phyloP scores from a whole-genome alignment of 2,888 invertebrate genomes.

The Onthophagus sagittarius region DNA sequence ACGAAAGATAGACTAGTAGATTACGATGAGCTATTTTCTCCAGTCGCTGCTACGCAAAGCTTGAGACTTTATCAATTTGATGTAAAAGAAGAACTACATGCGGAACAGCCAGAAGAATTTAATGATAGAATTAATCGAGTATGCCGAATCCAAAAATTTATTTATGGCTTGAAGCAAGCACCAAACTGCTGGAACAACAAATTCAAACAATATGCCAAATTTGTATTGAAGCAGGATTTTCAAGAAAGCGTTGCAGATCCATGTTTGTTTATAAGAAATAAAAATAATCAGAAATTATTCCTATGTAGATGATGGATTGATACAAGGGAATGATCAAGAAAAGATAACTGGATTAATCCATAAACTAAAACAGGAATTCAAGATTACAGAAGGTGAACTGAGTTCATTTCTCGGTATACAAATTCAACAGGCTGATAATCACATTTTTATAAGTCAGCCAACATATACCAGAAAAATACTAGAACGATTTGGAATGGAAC shows the following conservation, averaged over 20 bases:
- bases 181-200: constrained; percentile 39
- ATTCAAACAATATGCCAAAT: constrained; percentile 36
- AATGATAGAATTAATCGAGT: constrained; percentile 33
- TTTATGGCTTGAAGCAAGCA: constrained; percentile 43
- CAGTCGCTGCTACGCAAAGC: background rate
- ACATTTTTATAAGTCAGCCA: too few relatives aligned
- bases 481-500: too few relatives aligned
- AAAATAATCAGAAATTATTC: constrained; percentile 29
- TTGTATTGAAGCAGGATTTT: constrained; percentile 32
- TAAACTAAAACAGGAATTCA: too few relatives aligned
- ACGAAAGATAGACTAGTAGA: background rate
- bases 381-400: too few relatives aligned
- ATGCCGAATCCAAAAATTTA: constrained; percentile 36
- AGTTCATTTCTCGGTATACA: too few relatives aligned
- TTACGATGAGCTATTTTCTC: constrained; percentile 1
- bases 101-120: constrained; percentile 40
- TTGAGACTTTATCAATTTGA: background rate
- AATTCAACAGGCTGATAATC: background rate
- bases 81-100: constrained; percentile 17
- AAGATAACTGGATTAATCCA: too few relatives aligned
- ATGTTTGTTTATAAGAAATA: too few relatives aligned
- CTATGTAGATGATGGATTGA: constrained; percentile 39
- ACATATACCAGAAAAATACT: too few relatives aligned
- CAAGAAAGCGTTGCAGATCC: constrained; percentile 34
- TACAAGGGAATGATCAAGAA: constrained; percentile 22